A percentile compares a stretch with the other conserved stretches of the same genome.
Conservation (phyloP, 2,888 invertebrate genomes). For the Pyralis farinalis region DNA sequence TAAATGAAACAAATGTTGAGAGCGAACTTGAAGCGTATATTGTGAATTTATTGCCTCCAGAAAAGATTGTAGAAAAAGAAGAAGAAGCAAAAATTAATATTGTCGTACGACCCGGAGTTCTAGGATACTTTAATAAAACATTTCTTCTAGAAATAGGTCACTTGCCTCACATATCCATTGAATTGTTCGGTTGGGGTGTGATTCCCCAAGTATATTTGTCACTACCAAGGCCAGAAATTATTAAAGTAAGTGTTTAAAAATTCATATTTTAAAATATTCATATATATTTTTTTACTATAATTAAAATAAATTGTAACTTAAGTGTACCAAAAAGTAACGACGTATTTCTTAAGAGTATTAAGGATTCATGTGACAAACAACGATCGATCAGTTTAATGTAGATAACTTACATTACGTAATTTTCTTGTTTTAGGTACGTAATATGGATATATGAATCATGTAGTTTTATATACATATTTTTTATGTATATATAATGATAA, state of each 20-base stretch:
- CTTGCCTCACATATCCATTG: constrained; percentile 72
- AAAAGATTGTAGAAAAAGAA: constrained; percentile 57
- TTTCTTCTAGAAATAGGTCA: constrained; percentile 78
- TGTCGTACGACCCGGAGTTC: constrained; percentile 74
- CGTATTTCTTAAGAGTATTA: too few species aligned
- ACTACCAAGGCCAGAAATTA: constrained; percentile 58
- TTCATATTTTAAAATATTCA: too few species aligned
- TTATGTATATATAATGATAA: too few species aligned
- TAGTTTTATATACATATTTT: too few species aligned
- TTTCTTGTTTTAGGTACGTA: too few species aligned
- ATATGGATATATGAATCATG: too few species aligned
- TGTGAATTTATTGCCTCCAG: constrained; percentile 60
- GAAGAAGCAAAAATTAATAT: constrained; percentile 61
- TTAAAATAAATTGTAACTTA: too few species aligned
- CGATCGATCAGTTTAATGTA: too few species aligned
- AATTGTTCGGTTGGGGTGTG: constrained; percentile 79
- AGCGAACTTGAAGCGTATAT: constrained; percentile 64
- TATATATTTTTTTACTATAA: too few species aligned
- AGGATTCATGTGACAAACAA: too few species aligned
- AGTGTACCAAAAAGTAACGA: too few species aligned
- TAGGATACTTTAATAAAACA: constrained; percentile 74
- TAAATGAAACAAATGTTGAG: constrained; percentile 45
- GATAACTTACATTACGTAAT: too few species aligned
- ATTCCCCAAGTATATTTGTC: constrained; percentile 81
- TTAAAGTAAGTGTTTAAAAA: constrained; percentile 32